Evolutionary conservation across 53 echinoderm and acorn worm species (phyloP).

Genomic region (Holothuria scabra): DNA sequence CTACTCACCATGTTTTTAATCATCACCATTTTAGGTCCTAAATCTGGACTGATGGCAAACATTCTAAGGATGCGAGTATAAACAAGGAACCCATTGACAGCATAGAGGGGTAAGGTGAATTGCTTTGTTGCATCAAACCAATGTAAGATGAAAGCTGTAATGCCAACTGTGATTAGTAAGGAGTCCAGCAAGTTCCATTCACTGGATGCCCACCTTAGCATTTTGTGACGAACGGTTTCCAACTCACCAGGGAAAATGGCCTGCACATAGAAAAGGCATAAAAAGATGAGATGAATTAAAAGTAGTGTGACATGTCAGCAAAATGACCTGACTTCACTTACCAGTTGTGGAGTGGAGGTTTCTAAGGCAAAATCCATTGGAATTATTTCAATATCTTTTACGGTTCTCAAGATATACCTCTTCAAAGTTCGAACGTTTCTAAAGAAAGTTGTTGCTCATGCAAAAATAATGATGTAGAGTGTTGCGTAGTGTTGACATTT

Average conservation of each 20-base stretch:
- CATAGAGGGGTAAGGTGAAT: conserved; percentile 65
- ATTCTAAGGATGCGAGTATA: conserved; percentile 71
- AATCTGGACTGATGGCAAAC: conserved; percentile 67
- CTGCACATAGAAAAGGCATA: conserved; percentile 7
- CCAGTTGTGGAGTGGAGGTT: too few species aligned
- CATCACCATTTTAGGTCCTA: conserved; percentile 94
- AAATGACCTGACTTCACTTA: too few species aligned
- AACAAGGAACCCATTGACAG: conserved; percentile 73
- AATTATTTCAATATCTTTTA: too few species aligned
- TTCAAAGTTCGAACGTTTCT: too few species aligned
- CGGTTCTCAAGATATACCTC: too few species aligned
- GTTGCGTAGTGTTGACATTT: too few species aligned
- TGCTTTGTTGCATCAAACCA: conserved; percentile 49
- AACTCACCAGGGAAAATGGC: conserved; percentile 45
- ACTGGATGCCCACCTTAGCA: conserved; percentile 66
- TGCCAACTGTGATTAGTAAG: conserved; percentile 50
- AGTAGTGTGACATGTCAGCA: too few species aligned
- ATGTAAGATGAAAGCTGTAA: conserved; percentile 71
- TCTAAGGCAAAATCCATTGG: too few species aligned
- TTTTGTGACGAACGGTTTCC: conserved; percentile 54
- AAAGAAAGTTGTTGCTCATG: too few species aligned
- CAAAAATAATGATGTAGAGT: too few species aligned
- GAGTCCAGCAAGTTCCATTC: conserved; percentile 84
- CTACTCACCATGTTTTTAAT: conserved; percentile 88
- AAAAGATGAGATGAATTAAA: too few species aligned